Conservation (phyloP, 2,113 vertebrate species). For the Prietella phreatophila region DNA sequence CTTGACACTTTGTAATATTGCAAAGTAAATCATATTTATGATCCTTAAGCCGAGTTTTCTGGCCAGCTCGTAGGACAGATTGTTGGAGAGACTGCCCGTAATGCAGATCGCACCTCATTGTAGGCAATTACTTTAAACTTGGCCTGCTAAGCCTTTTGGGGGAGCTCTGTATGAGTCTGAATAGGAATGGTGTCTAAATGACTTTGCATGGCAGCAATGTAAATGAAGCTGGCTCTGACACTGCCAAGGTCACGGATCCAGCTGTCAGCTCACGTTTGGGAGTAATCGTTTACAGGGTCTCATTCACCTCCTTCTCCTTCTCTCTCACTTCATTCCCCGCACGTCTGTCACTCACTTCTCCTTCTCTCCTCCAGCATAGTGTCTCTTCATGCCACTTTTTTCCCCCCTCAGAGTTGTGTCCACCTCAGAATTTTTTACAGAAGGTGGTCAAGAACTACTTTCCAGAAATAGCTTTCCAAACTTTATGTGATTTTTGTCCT, state of each 20-base stretch:
- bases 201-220: conserved; percentile 76
- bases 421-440: conserved; percentile 1
- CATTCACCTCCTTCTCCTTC: conserved; percentile 48
- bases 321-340: conserved; percentile 61
- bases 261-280: conserved; percentile 70
- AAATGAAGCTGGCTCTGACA: conserved; percentile 70
- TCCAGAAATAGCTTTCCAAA: neutral
- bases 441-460: neutral
- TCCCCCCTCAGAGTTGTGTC: conserved; percentile 52
- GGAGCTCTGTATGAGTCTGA: conserved; percentile 53
- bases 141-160: conserved; percentile 64
- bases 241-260: conserved; percentile 71
- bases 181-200: conserved; percentile 77
- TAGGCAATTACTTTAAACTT: conserved; percentile 69
- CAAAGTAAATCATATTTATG: conserved; percentile 47
- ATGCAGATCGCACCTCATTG: conserved; percentile 67
- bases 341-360: conserved; percentile 65
- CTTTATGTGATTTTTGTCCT: conserved; percentile 18
- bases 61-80: conserved; percentile 56
- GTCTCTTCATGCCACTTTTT: conserved; percentile 25
- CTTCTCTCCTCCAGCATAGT: conserved; percentile 45
- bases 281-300: conserved; percentile 69
- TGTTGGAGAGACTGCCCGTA: conserved; percentile 70
- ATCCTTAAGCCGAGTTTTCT: conserved; percentile 65
- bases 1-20: conserved; percentile 68